Base-by-base conservation (phyloP, 2,888 invertebrate species). In the Limenitis arthemis region DNA sequence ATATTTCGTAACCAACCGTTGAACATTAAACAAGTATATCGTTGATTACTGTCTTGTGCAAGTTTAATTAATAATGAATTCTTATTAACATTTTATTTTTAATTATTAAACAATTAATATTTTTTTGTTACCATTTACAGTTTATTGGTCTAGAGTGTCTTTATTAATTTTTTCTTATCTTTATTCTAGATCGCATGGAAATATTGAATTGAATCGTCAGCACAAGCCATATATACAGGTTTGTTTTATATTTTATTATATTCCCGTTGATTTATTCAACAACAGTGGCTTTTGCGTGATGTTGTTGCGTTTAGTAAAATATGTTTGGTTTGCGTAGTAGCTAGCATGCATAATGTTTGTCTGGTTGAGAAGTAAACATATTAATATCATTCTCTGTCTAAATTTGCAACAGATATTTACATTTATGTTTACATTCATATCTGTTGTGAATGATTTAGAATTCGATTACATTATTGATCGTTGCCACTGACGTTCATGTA, bases 171-270 rank as follows among this genome's bases (percentile, higher is more conserved):
- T 8, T 5, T 39, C 3, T 8, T 48, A 28, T 28, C 4, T 36
- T 55, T 50, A 36, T 56, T 56, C 30, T 47, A 54, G 56, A 47
- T 51, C 47, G 42, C 37, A 51, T 44, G 52, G 38, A 7, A 40
- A 49, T 7, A 20, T 39, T 28, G 8, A 48, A 9, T 38, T 47
- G 38, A 44, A 29, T 39, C 32, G 8, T 8, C 8, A 30, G 32
- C 12, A 37, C 33, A 40, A 51, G 43, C 29, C 36, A 47, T 12
- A 50, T 12, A 44, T 31, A n/a, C 30, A 53, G 53, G 53, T 53
- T 37, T 6, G 53, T 49, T 28, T 30, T 9, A 28, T 38, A 11
- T 28, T 41, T 52, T 43, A 43, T 20, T 34, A 33, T 44, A 39
- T 47, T 36, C n/a, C 36, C 1, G 8, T 46, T 46, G 12, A 34